These are phyloP conservation scores for Athene noctua DNA, from an alignment of 2,113 vertebrate species.

Conservation along the genomic window DNA sequence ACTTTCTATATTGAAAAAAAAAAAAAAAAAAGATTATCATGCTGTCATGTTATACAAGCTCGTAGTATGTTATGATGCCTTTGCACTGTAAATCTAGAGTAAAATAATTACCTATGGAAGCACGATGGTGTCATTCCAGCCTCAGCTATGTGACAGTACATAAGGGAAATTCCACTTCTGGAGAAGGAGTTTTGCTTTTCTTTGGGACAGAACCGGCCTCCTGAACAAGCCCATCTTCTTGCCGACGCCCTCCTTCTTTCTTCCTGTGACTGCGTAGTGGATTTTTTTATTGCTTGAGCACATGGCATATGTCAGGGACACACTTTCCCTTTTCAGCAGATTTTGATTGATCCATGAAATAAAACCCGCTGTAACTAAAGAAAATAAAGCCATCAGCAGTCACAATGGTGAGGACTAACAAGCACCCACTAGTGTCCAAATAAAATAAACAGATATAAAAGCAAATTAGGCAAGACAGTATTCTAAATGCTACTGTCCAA, in stretches of 20 bases:
- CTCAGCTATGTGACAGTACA: background rate
- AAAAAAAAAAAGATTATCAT: background rate
- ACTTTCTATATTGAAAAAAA: background rate
- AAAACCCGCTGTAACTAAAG: background rate
- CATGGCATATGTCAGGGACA: background rate
- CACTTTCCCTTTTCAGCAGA: background rate
- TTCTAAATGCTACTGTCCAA: background rate
- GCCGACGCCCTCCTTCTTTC: background rate
- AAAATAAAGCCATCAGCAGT: background rate
- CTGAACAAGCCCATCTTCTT: background rate
- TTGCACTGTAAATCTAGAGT: background rate
- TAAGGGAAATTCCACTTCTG: background rate
- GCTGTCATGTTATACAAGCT: background rate
- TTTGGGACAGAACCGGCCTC: background rate
- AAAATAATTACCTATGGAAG: background rate
- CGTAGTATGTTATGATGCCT: background rate
- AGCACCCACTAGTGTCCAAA: background rate
- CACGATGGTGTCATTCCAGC: background rate
- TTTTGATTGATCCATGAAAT: background rate
- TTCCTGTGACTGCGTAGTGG: fast-evolving
- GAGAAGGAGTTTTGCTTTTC: background rate
- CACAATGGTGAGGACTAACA: background rate
- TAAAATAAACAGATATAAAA: background rate
- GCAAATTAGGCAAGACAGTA: background rate
- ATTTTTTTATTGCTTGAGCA: background rate